phyloP scores from a whole-genome alignment of 1,140 invertebrate genomes.

The Aphidius ervi region DNA sequence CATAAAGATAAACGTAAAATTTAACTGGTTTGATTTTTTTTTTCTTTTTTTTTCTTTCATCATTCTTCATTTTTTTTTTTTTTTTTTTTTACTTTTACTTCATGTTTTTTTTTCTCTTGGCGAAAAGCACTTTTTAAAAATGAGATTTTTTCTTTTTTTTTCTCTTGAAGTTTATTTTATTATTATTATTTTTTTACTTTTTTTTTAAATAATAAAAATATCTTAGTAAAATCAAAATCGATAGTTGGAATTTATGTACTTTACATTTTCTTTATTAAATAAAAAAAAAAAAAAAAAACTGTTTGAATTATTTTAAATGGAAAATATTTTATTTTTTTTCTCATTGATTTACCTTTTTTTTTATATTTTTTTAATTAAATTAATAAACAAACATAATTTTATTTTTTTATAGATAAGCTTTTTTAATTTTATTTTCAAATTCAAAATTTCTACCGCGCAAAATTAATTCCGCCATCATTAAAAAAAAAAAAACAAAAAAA shows the following conservation, averaged over 20 bases:
- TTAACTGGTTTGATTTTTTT: conserved; percentile 40
- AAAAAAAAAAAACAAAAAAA: too few species aligned
- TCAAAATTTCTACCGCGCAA: too few species aligned
- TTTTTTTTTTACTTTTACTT: conserved; percentile 11
- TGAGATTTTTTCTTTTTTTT: conserved; percentile 28
- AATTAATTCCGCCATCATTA: too few species aligned
- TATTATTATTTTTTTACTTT: conserved; percentile 12
- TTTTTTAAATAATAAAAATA: conserved; percentile 1
- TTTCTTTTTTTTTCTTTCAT: conserved; percentile 8
- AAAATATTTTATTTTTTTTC: too few species aligned
- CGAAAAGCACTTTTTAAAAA: conserved; percentile 34
- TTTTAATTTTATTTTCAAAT: too few species aligned
- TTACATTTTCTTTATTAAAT: background rate
- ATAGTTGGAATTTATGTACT: background rate
- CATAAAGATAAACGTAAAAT: conserved; percentile 47
- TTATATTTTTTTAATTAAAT: too few species aligned
- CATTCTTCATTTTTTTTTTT: conserved; percentile 2
- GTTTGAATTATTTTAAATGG: too few species aligned
- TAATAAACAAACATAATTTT: too few species aligned
- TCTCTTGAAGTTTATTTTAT: background rate
- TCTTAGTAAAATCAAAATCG: background rate
- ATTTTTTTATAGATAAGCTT: too few species aligned
- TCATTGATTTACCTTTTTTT: too few species aligned
- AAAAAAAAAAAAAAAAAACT: too few species aligned
- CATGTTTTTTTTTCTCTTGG: conserved; percentile 22